Evolutionary conservation across 2,113 vertebrate genomes (phyloP), one percentile per base, ranked within the genome.

Genomic region (Chionomys nivalis): DNA sequence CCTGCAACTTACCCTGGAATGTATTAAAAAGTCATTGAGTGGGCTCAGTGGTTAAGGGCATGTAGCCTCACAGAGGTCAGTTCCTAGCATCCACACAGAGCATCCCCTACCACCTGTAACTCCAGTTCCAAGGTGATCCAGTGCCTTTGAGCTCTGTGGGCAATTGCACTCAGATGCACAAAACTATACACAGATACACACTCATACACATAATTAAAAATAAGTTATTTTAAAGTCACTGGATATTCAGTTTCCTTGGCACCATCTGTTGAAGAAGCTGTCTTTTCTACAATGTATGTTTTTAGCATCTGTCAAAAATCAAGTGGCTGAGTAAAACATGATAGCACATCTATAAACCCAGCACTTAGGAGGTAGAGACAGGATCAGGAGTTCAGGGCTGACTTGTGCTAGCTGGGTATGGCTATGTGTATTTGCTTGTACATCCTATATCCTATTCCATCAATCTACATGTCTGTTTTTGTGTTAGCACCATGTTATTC

Each of bases 1-100:
- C 47, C 73, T 94, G 66, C 17, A 97, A 73, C 17, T 94, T 92
- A 68, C 19, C 95, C 90, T 93, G 47, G 88, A 92, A 92, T 42
- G 58, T 44, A 75, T 87, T 94, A n/a, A 94, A 82, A 93, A 28
- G n/a, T 42, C n/a, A 63, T 6, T 44, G 13, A 42, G 63, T 31
- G 58, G 58, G 24, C 39, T 63, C 58, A 85, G 39, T 63, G 39
- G 58, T 44, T 63, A 42, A 85, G 39, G 58, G 39, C 81, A 65
- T 63, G 26, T 44, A 42, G 19, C 42, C 39, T 42, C 42, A 39
- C 24, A 42, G 39, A 61, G 58, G 42, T 63, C 58, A 83, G 39
- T 85, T 85, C 39, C 58, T 85, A 85, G 61, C 26, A 65, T 16
- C 81, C 3, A 63, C 81, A 42, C 21, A 24, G n/a, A 42, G 24